A percentile compares a stretch with the other conserved stretches of the same genome.
Conservation (phyloP, 2,888 invertebrate species). For the Hetaerina titia region DNA sequence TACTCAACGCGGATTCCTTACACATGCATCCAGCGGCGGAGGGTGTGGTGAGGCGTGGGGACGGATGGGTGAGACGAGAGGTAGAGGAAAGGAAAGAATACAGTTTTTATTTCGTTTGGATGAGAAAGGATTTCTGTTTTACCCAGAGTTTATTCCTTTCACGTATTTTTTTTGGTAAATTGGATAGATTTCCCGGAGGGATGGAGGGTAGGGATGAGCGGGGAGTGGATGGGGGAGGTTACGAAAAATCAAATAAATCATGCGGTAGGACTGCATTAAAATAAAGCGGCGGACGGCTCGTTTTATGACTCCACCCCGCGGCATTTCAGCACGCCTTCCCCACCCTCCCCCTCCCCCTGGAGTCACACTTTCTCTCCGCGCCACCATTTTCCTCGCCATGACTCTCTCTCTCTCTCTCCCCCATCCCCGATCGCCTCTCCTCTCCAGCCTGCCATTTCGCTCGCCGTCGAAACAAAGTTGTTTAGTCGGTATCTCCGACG, state of each 20-base stretch:
- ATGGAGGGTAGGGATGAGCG: background rate
- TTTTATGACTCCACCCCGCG: background rate
- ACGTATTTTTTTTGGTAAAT: too few relatives aligned
- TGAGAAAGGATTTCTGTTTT: too few relatives aligned
- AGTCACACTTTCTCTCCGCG: background rate
- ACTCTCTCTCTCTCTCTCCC: background rate
- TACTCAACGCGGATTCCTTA: too few relatives aligned
- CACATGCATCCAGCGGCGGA: too few relatives aligned
- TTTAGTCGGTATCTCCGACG: too few relatives aligned
- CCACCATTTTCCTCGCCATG: background rate
- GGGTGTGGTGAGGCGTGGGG: too few relatives aligned
- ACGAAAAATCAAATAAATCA: constrained; percentile 12
- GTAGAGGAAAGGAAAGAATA: too few relatives aligned
- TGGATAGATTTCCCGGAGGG: background rate
- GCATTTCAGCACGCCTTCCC: background rate
- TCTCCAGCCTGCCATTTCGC: too few relatives aligned
- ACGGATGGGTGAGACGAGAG: too few relatives aligned
- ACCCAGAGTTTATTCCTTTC: too few relatives aligned
- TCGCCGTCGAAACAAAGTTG: too few relatives aligned
- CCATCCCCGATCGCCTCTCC: background rate
- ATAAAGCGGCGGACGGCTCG: background rate
- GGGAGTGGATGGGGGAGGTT: background rate
- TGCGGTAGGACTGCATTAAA: background rate
- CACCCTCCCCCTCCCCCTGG: background rate
- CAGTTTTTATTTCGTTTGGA: too few relatives aligned